A percentile compares a stretch with the other conserved stretches of the same genome.
phyloP scores from a whole-genome alignment of 2,888 invertebrate genomes.

The Catocala fraxini region DNA sequence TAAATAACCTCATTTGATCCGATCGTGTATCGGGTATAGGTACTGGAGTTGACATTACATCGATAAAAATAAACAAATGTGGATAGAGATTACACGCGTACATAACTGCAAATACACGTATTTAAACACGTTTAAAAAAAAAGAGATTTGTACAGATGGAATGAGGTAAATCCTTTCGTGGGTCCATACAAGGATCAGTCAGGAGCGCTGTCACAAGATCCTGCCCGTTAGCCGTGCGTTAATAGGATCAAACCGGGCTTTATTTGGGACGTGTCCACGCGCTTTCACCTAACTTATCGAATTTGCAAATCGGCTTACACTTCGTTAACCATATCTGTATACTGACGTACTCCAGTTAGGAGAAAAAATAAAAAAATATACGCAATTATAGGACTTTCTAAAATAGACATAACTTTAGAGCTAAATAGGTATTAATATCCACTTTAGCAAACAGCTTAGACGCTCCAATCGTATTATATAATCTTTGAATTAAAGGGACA shows the following conservation, averaged over 20 bases:
- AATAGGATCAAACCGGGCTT: slow-evolving; percentile 86
- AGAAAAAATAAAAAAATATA: slow-evolving; percentile 11
- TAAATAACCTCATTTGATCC: slow-evolving; percentile 61
- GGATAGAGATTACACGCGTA: slow-evolving; percentile 54
- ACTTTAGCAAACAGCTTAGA: no score
- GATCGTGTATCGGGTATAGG: slow-evolving; percentile 49
- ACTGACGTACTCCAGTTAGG: slow-evolving; percentile 27
- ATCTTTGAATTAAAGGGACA: slow-evolving; percentile 1
- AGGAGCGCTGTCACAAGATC: slow-evolving; percentile 76
- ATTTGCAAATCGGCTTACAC: slow-evolving; percentile 86
- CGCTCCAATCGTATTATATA: neutral
- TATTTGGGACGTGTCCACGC: slow-evolving; percentile 84
- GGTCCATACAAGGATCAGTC: slow-evolving; percentile 71
- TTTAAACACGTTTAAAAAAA: slow-evolving; percentile 39
- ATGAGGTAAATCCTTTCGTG: slow-evolving; percentile 60
- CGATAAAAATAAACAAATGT: slow-evolving; percentile 63
- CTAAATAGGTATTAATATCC: no score
- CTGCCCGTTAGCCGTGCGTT: slow-evolving; percentile 83
- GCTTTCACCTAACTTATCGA: slow-evolving; percentile 86
- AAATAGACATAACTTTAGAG: no score
- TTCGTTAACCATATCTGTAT: slow-evolving; percentile 74
- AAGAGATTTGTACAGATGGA: slow-evolving; percentile 56
- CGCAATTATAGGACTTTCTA: neutral
- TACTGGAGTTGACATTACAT: slow-evolving; percentile 54
- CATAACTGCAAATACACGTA: slow-evolving; percentile 25